Base-by-base conservation (phyloP, 2,113 vertebrate species). In the Catagonus wagneri region DNA sequence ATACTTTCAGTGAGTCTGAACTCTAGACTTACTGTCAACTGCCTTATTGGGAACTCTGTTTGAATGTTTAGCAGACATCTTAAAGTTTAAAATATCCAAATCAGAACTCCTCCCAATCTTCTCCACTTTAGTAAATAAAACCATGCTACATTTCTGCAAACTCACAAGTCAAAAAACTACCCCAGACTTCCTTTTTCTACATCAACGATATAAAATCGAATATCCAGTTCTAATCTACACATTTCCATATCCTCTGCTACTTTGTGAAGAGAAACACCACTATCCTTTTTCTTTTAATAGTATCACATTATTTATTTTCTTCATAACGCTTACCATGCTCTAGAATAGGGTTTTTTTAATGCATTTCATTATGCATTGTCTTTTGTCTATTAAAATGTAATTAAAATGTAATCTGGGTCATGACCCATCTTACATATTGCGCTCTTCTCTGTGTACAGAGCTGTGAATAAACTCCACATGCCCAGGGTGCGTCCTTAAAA, bases 21-120 rank as follows among this genome's bases (percentile, higher is more conserved):
- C 69, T 96, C 66, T 56, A 83, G 4, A 78, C 17, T 90, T 89
- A 39, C 66, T 93, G 71, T 10, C 19, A 96, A 72, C 17, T 88
- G 23, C 4, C 39, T 81, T 93, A 74, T 72, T 83, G 36, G 27
- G 56, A 71, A 56, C 25, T 75, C 50, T n/a, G 89, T 89, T 71
- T 89, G 25, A 72, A 93, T 81, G 8, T 29, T 84, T 93, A 91
- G 85, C 79, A 23, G 15, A 2, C 34, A 88, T 78, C 17, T 80
- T 84, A 4, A 76, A 92, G 50, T 86, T 85, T 66, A 83, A 87
- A 87, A 34, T 85, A 85, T 61, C 32, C 36, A 90, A 76, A 66
- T 69, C 6, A 93, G 10, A 88, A 71, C 10, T 65, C 4, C 14
- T 52, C 14, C 27, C 22, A 54, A 32, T 74, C 17, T 83, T 88